These are phyloP conservation scores for Pachyrhynchus sulphureomaculatus DNA, from an alignment of 1,140 invertebrate genomes.

Conservation along the genomic window DNA sequence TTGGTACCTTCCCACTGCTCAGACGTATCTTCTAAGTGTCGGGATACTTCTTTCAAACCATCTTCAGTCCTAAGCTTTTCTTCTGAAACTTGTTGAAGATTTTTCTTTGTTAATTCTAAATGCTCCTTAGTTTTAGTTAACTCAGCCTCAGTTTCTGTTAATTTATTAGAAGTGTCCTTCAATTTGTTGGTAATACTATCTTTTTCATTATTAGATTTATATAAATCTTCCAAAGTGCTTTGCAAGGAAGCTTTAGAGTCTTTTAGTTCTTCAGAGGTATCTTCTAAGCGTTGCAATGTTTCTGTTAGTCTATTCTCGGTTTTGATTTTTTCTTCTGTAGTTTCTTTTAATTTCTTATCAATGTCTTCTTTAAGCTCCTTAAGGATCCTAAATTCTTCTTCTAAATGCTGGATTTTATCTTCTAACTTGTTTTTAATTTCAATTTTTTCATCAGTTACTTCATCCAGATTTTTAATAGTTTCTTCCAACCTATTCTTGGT, in stretches of 20 bases:
- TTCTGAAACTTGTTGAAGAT: not conserved
- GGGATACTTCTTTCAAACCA: not conserved
- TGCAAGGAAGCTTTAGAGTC: conserved; percentile 5
- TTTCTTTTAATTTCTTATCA: not conserved
- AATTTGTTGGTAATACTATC: not conserved
- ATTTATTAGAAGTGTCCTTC: not conserved
- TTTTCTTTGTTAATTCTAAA: no score
- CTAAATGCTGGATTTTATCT: not conserved
- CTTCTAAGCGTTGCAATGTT: no score
- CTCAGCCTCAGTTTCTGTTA: no score
- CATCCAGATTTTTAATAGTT: not conserved
- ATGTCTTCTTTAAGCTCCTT: not conserved
- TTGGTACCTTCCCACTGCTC: not conserved
- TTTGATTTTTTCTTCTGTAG: not conserved
- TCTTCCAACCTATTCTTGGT: not conserved
- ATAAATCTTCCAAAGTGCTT: not conserved
- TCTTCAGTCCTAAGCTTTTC: not conserved
- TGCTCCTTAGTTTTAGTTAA: no score
- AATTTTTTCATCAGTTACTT: no score
- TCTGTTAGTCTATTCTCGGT: not conserved
- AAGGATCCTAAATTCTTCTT: not conserved
- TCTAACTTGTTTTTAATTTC: no score
- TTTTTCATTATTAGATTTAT: not conserved
- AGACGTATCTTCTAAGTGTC: not conserved
- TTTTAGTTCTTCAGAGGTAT: not conserved